Conservation (phyloP, 2,113 vertebrate species). For the Tragelaphus strepsiceros region DNA sequence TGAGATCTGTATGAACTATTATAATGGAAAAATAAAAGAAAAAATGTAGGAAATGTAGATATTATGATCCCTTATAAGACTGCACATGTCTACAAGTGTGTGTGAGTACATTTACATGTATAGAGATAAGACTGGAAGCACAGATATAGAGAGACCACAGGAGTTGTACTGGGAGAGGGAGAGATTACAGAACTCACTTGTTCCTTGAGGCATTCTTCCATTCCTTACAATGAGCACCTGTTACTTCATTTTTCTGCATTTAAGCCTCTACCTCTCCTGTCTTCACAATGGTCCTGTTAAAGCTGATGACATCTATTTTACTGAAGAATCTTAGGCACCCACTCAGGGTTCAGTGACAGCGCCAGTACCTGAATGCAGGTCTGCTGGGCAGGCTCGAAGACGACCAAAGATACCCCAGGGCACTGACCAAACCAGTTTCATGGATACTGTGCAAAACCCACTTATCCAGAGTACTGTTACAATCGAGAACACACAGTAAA, state of each 20-base stretch:
- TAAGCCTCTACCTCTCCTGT: background rate
- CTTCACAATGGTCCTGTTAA: background rate
- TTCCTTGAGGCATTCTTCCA: background rate
- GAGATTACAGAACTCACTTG: background rate
- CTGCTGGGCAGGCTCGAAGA: background rate
- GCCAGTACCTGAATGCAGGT: background rate
- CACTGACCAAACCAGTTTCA: background rate
- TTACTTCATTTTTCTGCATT: background rate
- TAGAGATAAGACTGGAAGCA: background rate
- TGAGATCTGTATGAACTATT: background rate
- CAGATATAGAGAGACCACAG: background rate
- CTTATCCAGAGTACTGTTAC: background rate
- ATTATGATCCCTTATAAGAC: background rate
- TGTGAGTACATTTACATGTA: too few relatives aligned
- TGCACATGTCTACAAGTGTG: background rate
- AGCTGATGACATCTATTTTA: background rate
- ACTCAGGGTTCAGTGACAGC: background rate
- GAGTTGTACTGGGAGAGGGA: fast-evolving
- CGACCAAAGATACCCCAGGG: background rate
- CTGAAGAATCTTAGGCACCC: background rate
- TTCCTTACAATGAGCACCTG: background rate
- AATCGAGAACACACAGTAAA: background rate
- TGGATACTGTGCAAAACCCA: background rate
- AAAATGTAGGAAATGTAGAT: background rate
- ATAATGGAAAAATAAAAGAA: background rate